Conservation (phyloP, 2,797 vertebrate species). For the Diplodus sargus region DNA sequence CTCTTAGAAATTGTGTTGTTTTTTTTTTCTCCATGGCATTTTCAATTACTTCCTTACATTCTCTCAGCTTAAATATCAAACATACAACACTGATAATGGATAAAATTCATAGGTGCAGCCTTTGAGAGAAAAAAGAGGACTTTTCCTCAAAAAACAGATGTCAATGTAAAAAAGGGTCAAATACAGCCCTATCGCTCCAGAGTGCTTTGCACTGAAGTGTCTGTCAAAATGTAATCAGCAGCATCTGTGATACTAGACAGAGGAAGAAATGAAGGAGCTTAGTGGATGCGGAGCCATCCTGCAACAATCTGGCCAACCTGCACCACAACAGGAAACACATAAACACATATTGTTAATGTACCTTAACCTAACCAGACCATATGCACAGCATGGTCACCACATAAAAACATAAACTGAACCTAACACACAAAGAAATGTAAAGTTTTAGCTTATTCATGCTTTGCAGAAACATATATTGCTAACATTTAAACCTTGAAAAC, state of each 20-base stretch:
- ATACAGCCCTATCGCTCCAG: background rate
- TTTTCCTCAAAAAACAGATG: background rate
- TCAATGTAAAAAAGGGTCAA: background rate
- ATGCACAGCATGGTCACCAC: too few relatives aligned
- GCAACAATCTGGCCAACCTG: conserved; percentile 14
- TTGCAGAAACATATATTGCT: too few relatives aligned
- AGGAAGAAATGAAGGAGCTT: conserved; percentile 1
- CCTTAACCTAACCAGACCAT: too few relatives aligned
- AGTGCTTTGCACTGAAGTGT: background rate
- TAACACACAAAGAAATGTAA: too few relatives aligned
- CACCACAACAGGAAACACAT: background rate
- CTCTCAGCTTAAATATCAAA: background rate
- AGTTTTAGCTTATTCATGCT: too few relatives aligned
- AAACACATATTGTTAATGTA: background rate
- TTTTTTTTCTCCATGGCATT: background rate
- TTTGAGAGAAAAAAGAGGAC: too few relatives aligned
- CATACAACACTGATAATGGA: background rate
- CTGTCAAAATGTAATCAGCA: background rate
- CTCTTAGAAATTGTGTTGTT: too few relatives aligned
- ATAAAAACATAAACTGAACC: too few relatives aligned
- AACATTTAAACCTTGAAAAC: too few relatives aligned
- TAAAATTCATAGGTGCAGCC: background rate
- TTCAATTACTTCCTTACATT: background rate
- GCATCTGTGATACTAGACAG: background rate
- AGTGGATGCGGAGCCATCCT: conserved; percentile 9